Evolutionary conservation across 1,140 invertebrate genomes (phyloP), one percentile per base, ranked within the genome.

Genomic region (Sipha flava): DNA sequence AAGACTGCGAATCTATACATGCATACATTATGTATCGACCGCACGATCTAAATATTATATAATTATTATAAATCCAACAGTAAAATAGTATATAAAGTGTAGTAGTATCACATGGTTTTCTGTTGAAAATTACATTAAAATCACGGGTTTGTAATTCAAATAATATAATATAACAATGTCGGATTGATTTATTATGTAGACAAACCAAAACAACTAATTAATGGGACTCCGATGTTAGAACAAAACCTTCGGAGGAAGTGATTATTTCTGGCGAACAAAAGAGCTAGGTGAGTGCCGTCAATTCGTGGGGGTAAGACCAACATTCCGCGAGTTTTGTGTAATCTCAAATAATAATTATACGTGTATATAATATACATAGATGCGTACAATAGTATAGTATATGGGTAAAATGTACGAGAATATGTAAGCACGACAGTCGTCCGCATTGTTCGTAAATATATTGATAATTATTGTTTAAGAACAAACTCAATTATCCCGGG

Each of bases 111-210:
- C 7, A 34, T 62, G 31, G 16, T 34, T 34, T 62, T 34, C n/a
- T 9, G 18, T 16, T 4, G 18, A 62, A 62, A 62, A 62, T 57
- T 57, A 29, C 12, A 57, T 29, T 57, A 57, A 29, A 57, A 57
- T 57, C 14, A 29, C 54, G 26, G 26, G 26, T 29, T 16, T 62
- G 31, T 62, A 62, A 34, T 14, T 62, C 18, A 62, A 62, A 34
- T 4, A 3, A n/a, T n/a, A 40, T 40, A 10, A 10, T 6, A 40
- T 21, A 29, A 68, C 40, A 26, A 26, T 68, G 37, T 45, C 21
- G 16, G 64, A 68, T 68, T 68, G 64, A 68, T 68, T 68, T 68
- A 68, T 68, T 68, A 68, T 45, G 40, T 21, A 37, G 40, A 40
- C 64, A 68, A 29, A 14, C 40, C 23, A 18, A 45, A 68, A 68